Evolutionary conservation across 2,113 vertebrate species (phyloP).

Genomic region (Coptodon bakossiorum): DNA sequence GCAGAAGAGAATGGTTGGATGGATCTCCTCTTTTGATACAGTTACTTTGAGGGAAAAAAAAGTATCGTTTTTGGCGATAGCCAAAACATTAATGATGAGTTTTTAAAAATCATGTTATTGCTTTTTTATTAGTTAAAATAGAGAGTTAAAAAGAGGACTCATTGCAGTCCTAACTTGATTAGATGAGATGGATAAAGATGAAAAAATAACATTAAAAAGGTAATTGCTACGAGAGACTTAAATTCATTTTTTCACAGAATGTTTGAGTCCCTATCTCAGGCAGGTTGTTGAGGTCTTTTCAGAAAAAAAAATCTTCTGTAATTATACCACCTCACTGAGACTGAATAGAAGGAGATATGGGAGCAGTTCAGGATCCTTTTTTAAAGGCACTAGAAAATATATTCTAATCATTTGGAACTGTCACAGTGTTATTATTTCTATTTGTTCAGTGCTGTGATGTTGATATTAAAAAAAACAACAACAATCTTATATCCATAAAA

Average conservation of each 20-base stretch:
- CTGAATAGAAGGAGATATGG: background rate
- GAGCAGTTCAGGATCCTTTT: background rate
- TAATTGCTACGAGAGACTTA: background rate
- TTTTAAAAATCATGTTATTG: background rate
- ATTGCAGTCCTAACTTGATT: background rate
- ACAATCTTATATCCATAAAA: background rate
- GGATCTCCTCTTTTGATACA: background rate
- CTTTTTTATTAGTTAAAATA: background rate
- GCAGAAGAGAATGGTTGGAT: background rate
- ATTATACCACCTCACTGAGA: background rate
- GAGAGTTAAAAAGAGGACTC: background rate
- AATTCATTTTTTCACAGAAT: background rate
- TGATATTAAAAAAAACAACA: background rate
- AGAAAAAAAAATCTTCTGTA: background rate
- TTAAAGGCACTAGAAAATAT: background rate
- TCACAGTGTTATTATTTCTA: background rate
- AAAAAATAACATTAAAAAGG: background rate
- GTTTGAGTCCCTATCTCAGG: background rate
- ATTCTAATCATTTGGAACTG: background rate
- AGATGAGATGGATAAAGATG: background rate
- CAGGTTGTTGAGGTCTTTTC: background rate
- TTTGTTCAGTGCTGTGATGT: background rate
- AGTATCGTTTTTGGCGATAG: fast-evolving
- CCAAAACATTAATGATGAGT: background rate
- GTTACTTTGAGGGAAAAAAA: background rate